Base-by-base conservation (phyloP, 2,888 invertebrate genomes). In the Tenodera sinensis region DNA sequence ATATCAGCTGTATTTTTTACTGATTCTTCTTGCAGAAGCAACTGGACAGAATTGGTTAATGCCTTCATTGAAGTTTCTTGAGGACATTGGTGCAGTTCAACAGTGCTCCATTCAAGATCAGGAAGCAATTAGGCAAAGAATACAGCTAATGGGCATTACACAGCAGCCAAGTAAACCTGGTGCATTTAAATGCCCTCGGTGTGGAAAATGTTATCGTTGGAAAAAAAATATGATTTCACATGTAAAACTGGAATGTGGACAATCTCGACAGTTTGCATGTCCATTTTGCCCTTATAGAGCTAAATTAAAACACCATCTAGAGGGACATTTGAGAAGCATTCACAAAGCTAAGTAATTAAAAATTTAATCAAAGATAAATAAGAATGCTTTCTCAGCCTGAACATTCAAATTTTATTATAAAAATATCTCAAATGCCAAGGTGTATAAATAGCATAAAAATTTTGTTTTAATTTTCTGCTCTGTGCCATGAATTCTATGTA, bases 181-280 rank as follows among this genome's bases (percentile, higher is more conserved):
- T 71, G 54, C 54, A 71, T 71, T 71, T 42, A 82, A 82, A 28
- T 92, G 92, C 83, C 91, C 91, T 20, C 91, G 90, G 87, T 92
- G 92, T 89, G 91, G 90, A 47, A 90, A 91, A 54, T 89, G 88
- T 15, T 92, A 91, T 88, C 90, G 90, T 34, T 90, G 91, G 88
- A 91, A 91, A 81, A 91, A 91, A 42, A 91, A 91, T 88, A 87
- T 92, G 28, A 91, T 91, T 89, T 90, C 84, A 27, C 92, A 92
- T 89, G 88, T 91, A 28, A 91, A 91, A 34, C 92, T 91, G n/a
- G 92, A 92, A 85, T 93, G 93, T 89, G 92, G 92, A 25, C 91
- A 91, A 83, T 92, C 92, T 81, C 92, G 92, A 0, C 92, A 91
- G 89, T 93, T 92, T 83, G 90, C 90, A 6, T 93, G 93, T 85